Base-by-base conservation (phyloP, 2,797 vertebrate species). In the Xiphorhynchus erythropygius region DNA sequence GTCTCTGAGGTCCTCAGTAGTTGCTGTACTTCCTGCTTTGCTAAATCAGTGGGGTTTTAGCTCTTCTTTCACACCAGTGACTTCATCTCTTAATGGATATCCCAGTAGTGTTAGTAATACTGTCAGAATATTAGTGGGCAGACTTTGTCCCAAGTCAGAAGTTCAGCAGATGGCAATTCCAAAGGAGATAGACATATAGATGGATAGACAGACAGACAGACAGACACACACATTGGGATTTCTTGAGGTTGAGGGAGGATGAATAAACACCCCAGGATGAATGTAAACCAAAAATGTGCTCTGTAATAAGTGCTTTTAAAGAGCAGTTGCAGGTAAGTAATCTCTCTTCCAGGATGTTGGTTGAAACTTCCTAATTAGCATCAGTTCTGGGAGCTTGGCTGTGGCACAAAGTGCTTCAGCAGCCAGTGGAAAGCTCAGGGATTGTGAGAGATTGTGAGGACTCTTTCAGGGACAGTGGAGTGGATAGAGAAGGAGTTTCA, bases 241-340 rank as follows among this genome's bases (percentile, higher is more conserved):
- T 65, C 50, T 59, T 62, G 44, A 87, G 56, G 44, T 7, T 67
- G 42, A 59, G 21, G 9, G 85, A 41, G 73, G 69, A 27, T 75
- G 39, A 83, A 56, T 37, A 10, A 35, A 59, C 33, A 30, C 39
- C 0, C 1, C 52, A 28, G 33, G 15, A 28, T 65, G 8, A 78
- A 42, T 56, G 33, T 10, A 76, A 90, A 79, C 2, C 56, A 64
- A 69, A 63, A 39, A 46, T 35, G 22, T 47, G 8, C 32, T 89
- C 11, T 69, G 8, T 62, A 17, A 37, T 77, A 86, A 83, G 39
- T 56, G 39, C 50, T 93, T 93, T 18, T 25, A 19, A 79, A 87
- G 77, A 63, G 75, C 70, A 86, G 2, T 25, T 62, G 44, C 42
- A 82, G 95, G 84, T 94, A 94, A 97, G 95, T 94, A 32, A 22